Conservation (phyloP, 1,140 invertebrate species). For the Aplysia californica region DNA sequence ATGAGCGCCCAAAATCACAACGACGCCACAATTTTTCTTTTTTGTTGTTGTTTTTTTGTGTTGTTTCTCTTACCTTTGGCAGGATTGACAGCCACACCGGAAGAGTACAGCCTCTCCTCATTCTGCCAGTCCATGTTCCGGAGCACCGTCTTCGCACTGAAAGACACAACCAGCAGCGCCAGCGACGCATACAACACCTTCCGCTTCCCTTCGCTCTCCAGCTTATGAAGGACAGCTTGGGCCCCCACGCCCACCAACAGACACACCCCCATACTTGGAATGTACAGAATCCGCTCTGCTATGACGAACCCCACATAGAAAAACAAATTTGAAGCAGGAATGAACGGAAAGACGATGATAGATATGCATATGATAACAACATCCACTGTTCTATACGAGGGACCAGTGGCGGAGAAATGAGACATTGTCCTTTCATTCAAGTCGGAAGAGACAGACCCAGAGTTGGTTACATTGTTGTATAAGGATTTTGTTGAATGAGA, state of each 20-base stretch:
- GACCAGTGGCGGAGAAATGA: background rate
- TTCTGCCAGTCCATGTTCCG: constrained; percentile 92
- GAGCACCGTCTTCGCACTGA: constrained; percentile 81
- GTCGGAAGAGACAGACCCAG: too few relatives aligned
- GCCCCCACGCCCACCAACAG: constrained; percentile 79
- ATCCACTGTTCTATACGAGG: constrained; percentile 24
- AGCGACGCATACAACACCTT: constrained; percentile 58
- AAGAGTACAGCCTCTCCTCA: constrained; percentile 92
- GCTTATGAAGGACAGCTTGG: constrained; percentile 37
- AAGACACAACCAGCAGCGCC: constrained; percentile 73
- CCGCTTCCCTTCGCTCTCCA: constrained; percentile 17
- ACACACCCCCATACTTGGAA: constrained; percentile 98
- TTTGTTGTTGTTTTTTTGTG: too few relatives aligned
- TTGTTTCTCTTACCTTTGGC: constrained; percentile 99
- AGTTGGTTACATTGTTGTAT: background rate
- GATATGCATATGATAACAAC: constrained; percentile 71
- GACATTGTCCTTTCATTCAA: background rate
- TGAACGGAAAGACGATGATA: constrained; percentile 89
- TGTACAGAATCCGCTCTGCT: constrained; percentile 94
- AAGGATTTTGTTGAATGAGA: too few relatives aligned
- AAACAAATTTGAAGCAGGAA: constrained; percentile 97
- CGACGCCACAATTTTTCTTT: too few relatives aligned
- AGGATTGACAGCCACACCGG: constrained; percentile 92
- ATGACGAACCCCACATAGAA: constrained; percentile 98
- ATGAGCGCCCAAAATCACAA: constrained; percentile 15